Evolutionary conservation across 2,113 vertebrate genomes (phyloP).

Genomic region (Gila orcuttii): DNA sequence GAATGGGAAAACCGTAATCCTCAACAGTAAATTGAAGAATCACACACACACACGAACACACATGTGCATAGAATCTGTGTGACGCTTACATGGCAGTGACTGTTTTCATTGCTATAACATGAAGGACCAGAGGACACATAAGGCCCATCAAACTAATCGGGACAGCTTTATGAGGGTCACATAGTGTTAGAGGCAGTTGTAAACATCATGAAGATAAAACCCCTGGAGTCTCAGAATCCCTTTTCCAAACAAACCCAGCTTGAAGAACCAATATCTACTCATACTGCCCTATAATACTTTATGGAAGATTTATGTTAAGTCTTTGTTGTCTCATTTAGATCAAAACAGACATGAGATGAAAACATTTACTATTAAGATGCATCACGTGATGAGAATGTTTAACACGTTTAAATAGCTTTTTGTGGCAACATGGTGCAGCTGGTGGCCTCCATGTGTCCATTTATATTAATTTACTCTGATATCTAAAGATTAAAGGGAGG

Average conservation of each 20-base stretch:
- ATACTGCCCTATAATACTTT: neutral
- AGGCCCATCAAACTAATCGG: slow-evolving; percentile 2
- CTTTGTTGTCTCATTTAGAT: slow-evolving; percentile 37
- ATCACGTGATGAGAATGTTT: neutral
- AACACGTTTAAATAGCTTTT: slow-evolving; percentile 27
- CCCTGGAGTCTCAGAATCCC: neutral
- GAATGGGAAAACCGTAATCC: slow-evolving; percentile 11
- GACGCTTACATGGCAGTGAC: neutral
- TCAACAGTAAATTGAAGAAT: neutral
- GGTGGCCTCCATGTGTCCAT: slow-evolving; percentile 17
- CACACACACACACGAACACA: slow-evolving; percentile 14
- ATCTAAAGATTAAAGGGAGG: slow-evolving; percentile 53
- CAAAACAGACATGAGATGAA: slow-evolving; percentile 20
- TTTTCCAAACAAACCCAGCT: slow-evolving; percentile 30
- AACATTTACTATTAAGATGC: slow-evolving; percentile 4
- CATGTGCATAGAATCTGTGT: neutral
- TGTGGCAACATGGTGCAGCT: slow-evolving; percentile 27
- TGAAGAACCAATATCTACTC: neutral
- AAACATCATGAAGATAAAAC: slow-evolving; percentile 25
- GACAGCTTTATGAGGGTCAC: slow-evolving; percentile 49
- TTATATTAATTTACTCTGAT: slow-evolving; percentile 26
- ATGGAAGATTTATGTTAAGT: neutral
- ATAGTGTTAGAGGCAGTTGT: slow-evolving; percentile 14
- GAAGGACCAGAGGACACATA: slow-evolving; percentile 11
- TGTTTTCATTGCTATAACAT: neutral